These are phyloP conservation scores for Australoheros scitulus DNA, from an alignment of 2,113 vertebrate genomes.

Conservation along the genomic window DNA sequence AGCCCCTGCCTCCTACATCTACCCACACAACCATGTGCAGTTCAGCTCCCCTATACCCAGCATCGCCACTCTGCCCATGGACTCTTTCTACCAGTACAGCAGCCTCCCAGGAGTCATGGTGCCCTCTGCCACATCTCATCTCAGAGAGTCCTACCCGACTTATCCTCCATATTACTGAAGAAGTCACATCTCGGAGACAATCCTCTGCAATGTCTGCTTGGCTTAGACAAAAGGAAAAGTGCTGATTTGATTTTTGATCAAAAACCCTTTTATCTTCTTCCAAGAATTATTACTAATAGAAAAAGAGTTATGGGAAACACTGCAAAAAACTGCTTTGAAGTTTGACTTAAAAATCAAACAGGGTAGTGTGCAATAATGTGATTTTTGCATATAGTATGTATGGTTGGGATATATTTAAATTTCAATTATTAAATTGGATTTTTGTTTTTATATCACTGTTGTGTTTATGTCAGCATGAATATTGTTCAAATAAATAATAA, in stretches of 20 bases:
- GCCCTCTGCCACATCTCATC: constrained; percentile 31
- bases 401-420: constrained; percentile 71
- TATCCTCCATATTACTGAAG: constrained; percentile 74
- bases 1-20: constrained; percentile 43
- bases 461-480: neutral
- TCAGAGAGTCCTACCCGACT: constrained; percentile 60
- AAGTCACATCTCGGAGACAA: neutral
- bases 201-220: neutral
- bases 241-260: neutral
- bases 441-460: constrained; percentile 43
- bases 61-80: constrained; percentile 59
- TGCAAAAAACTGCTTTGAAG: neutral
- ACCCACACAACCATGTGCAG: constrained; percentile 58
- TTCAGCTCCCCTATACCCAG: constrained; percentile 59
- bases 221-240: neutral
- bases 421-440: constrained; percentile 50
- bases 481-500: neutral
- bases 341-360: constrained; percentile 14
- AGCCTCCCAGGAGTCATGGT: constrained; percentile 63
- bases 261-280: too few relatives aligned
- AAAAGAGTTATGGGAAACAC: neutral
- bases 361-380: constrained; percentile 71
- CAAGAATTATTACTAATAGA: too few relatives aligned
- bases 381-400: constrained; percentile 31
- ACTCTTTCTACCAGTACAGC: constrained; percentile 73